Percentiles rank a stretch among this genome's conserved stretches.
Conservation (phyloP, 2,888 invertebrate species). For the Automeris io region DNA sequence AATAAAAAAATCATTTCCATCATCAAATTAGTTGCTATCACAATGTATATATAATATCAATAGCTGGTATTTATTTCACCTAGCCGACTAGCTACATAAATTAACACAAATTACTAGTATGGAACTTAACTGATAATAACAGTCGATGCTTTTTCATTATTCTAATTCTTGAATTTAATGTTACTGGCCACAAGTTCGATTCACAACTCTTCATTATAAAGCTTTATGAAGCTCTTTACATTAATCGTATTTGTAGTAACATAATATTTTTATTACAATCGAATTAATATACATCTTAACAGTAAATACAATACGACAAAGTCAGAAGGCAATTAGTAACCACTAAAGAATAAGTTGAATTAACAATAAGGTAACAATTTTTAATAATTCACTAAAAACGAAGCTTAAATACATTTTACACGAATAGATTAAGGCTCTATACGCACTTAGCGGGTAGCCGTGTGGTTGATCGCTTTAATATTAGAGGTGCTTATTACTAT, state of each 20-base stretch:
- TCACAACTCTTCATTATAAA: slow-evolving; percentile 76
- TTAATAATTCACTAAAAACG: slow-evolving; percentile 25
- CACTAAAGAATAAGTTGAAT: slow-evolving; percentile 38
- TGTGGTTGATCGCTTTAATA: too few species aligned
- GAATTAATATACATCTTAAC: slow-evolving; percentile 39
- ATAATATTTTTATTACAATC: slow-evolving; percentile 36
- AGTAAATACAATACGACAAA: slow-evolving; percentile 21
- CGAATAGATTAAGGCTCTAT: slow-evolving; percentile 32
- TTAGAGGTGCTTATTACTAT: too few species aligned
- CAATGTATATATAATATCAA: background rate
- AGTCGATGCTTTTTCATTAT: slow-evolving; percentile 50
- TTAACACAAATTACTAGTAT: slow-evolving; percentile 7
- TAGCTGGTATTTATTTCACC: slow-evolving; percentile 2
- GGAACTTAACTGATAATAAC: slow-evolving; percentile 46
- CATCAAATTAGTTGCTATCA: background rate
- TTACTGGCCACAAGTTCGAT: slow-evolving; percentile 74
- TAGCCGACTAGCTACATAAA: slow-evolving; percentile 8
- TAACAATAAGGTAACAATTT: slow-evolving; percentile 30
- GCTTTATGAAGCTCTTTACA: slow-evolving; percentile 75
- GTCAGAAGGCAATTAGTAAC: slow-evolving; percentile 52
- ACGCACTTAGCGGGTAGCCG: too few species aligned
- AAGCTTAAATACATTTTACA: slow-evolving; percentile 39
- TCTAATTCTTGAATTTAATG: slow-evolving; percentile 57
- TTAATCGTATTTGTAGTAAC: slow-evolving; percentile 51
- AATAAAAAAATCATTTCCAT: too few species aligned